phyloP scores from a whole-genome alignment of 2,797 vertebrate species.

The Sebastes umbrosus region DNA sequence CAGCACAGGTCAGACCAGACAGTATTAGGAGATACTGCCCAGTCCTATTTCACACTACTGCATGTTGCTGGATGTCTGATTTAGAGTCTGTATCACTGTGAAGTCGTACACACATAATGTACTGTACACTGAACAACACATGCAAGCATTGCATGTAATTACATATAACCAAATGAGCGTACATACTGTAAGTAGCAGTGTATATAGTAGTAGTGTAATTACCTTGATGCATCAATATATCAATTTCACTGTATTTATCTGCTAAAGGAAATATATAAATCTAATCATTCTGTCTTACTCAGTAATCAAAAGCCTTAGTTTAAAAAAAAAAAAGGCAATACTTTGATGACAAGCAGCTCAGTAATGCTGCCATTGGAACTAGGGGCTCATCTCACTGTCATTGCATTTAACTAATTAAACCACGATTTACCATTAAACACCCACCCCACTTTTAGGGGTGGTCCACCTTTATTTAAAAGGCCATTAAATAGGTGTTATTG shows the following conservation, averaged over 20 bases:
- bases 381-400: no score
- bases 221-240: background rate
- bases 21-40: background rate
- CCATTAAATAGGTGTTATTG: no score
- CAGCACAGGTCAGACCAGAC: slow-evolving; percentile 46
- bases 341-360: no score
- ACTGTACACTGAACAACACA: background rate
- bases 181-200: background rate
- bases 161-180: background rate
- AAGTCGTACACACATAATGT: background rate
- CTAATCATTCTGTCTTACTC: no score
- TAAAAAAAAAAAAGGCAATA: no score
- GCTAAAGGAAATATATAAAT: background rate
- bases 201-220: background rate
- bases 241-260: background rate
- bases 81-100: background rate
- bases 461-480: no score
- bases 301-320: no score
- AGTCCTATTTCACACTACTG: slow-evolving; percentile 23
- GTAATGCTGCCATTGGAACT: no score
- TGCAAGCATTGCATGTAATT: background rate
- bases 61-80: slow-evolving; percentile 16
- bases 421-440: no score
- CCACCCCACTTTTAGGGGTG: no score
- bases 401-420: no score